Evolutionary conservation across 2,888 invertebrate genomes (phyloP).

Genomic region (Agriopis aurantiaria): DNA sequence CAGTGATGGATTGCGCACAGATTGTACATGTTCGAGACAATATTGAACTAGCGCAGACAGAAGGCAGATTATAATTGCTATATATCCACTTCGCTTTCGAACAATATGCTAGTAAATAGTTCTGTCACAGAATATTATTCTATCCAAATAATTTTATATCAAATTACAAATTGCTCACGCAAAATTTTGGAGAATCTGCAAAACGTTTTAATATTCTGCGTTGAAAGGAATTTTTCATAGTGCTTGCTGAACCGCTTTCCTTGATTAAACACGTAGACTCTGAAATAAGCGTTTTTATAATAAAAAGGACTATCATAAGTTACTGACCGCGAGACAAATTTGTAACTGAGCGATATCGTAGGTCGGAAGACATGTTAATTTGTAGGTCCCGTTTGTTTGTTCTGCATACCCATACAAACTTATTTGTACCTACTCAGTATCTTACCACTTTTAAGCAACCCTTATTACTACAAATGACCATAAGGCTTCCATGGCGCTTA

Average conservation of each 20-base stretch:
- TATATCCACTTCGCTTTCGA: background rate
- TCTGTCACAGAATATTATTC: background rate
- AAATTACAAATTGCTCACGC: background rate
- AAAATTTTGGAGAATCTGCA: background rate
- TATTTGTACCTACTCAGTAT: too few species aligned
- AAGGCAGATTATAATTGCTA: background rate
- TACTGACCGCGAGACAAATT: too few species aligned
- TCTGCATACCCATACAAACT: too few species aligned
- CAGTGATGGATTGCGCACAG: slow-evolving; percentile 10
- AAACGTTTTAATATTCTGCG: background rate
- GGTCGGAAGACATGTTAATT: too few species aligned
- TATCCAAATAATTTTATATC: background rate
- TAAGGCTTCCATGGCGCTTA: too few species aligned
- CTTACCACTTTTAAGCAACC: too few species aligned
- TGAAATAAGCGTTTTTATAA: too few species aligned
- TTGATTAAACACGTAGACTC: background rate
- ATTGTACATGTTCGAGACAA: slow-evolving; percentile 9
- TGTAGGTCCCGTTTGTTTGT: too few species aligned
- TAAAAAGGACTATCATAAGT: too few species aligned
- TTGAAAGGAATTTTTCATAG: background rate
- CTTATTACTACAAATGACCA: too few species aligned
- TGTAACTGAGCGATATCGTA: too few species aligned
- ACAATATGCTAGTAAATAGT: background rate
- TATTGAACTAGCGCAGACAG: background rate
- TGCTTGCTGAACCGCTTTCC: background rate